Conservation (phyloP, 1,140 invertebrate genomes). For the Brachionus rubens region DNA sequence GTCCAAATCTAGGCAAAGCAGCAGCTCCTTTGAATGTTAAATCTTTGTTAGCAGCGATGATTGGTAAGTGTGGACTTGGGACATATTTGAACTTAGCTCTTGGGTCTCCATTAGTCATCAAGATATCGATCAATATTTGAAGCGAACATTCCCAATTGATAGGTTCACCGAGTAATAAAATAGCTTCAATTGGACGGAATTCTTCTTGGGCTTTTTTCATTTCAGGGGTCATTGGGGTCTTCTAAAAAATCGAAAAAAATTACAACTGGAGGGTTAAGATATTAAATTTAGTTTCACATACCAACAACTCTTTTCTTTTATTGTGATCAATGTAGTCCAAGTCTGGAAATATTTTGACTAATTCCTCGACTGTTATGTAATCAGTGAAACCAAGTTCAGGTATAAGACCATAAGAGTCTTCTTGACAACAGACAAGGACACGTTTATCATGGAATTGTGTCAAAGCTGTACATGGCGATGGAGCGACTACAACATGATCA, state of each 20-base stretch:
- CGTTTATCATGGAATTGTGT: constrained; percentile 55
- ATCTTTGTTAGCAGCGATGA: constrained; percentile 71
- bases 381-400: constrained; percentile 18
- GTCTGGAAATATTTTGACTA: constrained; percentile 64
- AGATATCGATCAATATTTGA: constrained; percentile 62
- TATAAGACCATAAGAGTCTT: constrained; percentile 48
- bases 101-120: constrained; percentile 52
- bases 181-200: constrained; percentile 50
- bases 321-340: constrained; percentile 71
- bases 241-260: background rate
- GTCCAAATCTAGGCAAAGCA: constrained; percentile 67
- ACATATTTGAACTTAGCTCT: constrained; percentile 57
- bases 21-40: constrained; percentile 70
- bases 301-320: constrained; percentile 60
- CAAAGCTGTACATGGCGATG: constrained; percentile 56
- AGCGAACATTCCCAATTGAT: constrained; percentile 65
- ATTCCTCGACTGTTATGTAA: constrained; percentile 26
- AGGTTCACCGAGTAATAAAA: constrained; percentile 68
- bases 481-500: constrained; percentile 50
- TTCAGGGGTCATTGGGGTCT: background rate
- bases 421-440: constrained; percentile 58
- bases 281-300: too few relatives aligned
- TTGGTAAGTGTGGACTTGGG: constrained; percentile 63
- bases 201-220: background rate
- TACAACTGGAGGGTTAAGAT: too few relatives aligned